These are phyloP conservation scores for Leptosomus discolor DNA, from an alignment of 2,113 vertebrate species.

Conservation along the genomic window DNA sequence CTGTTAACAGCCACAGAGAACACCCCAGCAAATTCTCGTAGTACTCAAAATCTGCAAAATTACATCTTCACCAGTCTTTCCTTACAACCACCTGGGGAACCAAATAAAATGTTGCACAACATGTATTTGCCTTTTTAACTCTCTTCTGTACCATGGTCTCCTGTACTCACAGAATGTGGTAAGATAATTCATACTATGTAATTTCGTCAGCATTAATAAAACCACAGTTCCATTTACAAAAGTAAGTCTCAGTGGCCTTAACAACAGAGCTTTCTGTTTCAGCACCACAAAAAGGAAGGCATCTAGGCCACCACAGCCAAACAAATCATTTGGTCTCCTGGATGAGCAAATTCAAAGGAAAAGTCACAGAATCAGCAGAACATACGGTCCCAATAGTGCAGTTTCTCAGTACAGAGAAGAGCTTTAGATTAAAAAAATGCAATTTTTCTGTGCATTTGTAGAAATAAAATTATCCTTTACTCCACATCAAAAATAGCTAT, in stretches of 20 bases:
- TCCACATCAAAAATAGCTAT: neutral
- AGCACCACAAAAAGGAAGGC: neutral
- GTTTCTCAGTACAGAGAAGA: neutral
- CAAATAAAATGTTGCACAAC: neutral
- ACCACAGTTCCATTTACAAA: neutral
- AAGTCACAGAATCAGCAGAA: neutral
- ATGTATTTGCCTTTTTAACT: neutral
- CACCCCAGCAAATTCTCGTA: neutral
- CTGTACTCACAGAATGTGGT: neutral
- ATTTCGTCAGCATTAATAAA: neutral
- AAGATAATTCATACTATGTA: neutral
- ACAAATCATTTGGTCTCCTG: neutral
- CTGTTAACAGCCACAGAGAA: neutral
- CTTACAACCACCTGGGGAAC: neutral
- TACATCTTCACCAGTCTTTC: neutral
- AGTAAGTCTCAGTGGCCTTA: neutral
- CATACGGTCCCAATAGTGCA: neutral
- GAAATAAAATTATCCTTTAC: neutral
- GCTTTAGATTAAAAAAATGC: neutral
- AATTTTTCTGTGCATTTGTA: neutral
- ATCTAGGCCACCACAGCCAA: neutral
- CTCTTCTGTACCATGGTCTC: neutral
- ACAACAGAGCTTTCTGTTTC: neutral
- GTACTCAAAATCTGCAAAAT: neutral
- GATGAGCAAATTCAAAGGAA: neutral